These are phyloP conservation scores for Urosaurus nigricauda DNA, from an alignment of 2,797 vertebrate species.

Conservation along the genomic window DNA sequence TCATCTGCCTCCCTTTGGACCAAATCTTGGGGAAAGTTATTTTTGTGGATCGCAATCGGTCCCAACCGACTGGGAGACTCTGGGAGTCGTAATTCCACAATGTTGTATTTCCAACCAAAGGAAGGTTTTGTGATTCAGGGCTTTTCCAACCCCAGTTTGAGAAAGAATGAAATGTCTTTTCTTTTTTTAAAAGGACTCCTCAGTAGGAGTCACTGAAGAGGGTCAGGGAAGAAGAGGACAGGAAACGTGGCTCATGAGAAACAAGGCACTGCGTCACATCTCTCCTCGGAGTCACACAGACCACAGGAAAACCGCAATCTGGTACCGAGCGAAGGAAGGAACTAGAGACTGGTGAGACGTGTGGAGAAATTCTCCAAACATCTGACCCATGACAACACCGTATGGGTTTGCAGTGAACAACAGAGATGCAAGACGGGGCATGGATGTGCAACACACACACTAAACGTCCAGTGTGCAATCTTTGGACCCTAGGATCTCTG, in stretches of 20 bases:
- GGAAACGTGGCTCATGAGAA: constrained; percentile 8
- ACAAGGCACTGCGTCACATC: neutral
- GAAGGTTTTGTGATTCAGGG: neutral
- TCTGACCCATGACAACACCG: neutral
- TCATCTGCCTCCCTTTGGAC: neutral
- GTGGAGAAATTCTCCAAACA: neutral
- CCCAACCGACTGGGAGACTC: no score
- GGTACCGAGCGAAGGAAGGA: neutral
- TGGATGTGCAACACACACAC: neutral
- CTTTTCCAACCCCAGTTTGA: neutral
- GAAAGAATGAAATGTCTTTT: neutral
- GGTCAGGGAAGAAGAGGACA: neutral
- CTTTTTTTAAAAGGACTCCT: neutral
- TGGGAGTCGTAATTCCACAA: no score
- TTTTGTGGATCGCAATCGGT: no score
- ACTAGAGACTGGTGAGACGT: neutral
- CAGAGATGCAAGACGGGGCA: neutral
- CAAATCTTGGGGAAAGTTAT: no score
- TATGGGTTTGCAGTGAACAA: neutral
- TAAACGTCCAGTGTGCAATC: no score
- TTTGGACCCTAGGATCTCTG: no score
- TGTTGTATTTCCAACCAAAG: neutral
- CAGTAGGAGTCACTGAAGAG: neutral
- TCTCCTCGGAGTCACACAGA: neutral
- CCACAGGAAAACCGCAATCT: neutral